Evolutionary conservation across 1,140 invertebrate genomes (phyloP).

Genomic region (Drosophila pseudoobscura): DNA sequence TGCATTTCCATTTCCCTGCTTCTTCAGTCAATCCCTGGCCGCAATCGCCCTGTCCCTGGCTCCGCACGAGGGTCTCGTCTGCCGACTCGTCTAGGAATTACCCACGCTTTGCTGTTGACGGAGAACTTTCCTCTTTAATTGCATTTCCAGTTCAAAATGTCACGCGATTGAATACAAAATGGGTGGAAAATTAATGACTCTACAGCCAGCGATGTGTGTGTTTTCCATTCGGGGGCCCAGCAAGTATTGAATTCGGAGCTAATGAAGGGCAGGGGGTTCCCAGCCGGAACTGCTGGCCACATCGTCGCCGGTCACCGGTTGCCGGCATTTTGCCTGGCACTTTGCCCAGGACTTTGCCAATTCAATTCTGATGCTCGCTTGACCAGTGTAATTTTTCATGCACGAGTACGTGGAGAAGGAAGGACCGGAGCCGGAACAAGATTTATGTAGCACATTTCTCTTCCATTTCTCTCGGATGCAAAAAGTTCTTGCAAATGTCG

Average conservation of each 20-base stretch:
- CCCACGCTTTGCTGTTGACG: constrained; percentile 6
- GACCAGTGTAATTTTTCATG: constrained; percentile 71
- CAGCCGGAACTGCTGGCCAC: constrained; percentile 50
- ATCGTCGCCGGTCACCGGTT: constrained; percentile 23
- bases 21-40: constrained; percentile 58
- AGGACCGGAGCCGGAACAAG: constrained; percentile 29
- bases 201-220: constrained; percentile 6
- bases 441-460: constrained; percentile 61
- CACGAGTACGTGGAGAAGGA: constrained; percentile 20
- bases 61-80: constrained; percentile 64
- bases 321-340: constrained; percentile 31
- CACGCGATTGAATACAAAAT: constrained; percentile 50
- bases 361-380: constrained; percentile 21
- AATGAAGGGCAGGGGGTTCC: constrained; percentile 18
- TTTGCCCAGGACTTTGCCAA: constrained; percentile 34
- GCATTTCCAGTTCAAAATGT: constrained; percentile 52
- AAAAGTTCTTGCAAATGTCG: constrained; percentile 41
- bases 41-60: constrained; percentile 51
- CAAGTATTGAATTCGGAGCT: constrained; percentile 45
- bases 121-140: constrained; percentile 48
- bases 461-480: constrained; percentile 2
- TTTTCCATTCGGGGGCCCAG: constrained; percentile 27
- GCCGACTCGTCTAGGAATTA: constrained; percentile 50
- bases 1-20: constrained; percentile 11
- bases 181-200: constrained; percentile 61